Evolutionary conservation across 2,113 vertebrate genomes (phyloP).

Genomic region (Glaucomys volans): DNA sequence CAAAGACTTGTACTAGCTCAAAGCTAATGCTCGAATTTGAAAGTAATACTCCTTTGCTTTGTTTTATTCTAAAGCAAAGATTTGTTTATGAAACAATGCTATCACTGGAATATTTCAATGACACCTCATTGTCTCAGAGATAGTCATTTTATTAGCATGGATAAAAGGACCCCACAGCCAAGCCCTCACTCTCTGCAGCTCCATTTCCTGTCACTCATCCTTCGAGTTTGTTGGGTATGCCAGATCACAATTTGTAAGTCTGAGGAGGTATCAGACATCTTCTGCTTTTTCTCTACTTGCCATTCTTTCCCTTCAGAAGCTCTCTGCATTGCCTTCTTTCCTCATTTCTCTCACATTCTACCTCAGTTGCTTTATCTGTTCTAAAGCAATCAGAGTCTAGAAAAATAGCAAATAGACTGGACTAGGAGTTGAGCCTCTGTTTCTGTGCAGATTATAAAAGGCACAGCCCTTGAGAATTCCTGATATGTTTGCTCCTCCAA

Average conservation of each 20-base stretch:
- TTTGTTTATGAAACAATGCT: background rate
- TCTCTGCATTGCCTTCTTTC: background rate
- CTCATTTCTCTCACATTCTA: background rate
- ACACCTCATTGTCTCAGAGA: background rate
- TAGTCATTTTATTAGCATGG: background rate
- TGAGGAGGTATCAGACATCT: background rate
- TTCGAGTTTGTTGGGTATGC: background rate
- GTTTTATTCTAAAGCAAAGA: background rate
- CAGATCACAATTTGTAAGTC: fast-evolving
- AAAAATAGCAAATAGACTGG: background rate
- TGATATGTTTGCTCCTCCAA: background rate
- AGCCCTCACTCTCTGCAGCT: background rate
- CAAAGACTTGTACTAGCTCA: background rate
- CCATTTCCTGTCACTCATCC: background rate
- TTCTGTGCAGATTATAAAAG: background rate
- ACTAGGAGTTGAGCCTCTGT: background rate
- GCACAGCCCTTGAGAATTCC: background rate
- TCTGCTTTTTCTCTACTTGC: background rate
- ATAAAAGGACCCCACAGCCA: background rate
- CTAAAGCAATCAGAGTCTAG: background rate
- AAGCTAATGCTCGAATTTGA: background rate
- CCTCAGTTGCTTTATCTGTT: background rate
- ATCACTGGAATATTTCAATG: background rate
- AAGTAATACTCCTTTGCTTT: background rate
- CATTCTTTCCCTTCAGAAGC: background rate